Base-by-base conservation (phyloP, 2,888 invertebrate genomes). In the Agonopterix heracliana region DNA sequence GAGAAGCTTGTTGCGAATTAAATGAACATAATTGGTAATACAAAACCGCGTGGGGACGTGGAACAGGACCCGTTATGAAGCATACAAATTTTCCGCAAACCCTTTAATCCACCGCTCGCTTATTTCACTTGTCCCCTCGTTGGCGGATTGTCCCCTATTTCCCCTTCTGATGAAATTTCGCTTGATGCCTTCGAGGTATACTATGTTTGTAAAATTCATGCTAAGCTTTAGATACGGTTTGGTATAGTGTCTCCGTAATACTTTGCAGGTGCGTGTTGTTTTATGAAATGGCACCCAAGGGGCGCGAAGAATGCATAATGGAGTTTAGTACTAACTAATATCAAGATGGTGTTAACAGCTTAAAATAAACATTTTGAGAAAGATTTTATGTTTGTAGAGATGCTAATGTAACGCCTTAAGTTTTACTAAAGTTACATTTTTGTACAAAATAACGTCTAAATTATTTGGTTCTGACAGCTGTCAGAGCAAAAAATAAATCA, bases 91-190 rank as follows among this genome's bases (percentile, higher is more conserved):
- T 76, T 77, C 81, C 76, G 52, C 79, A 81, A 87, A 86, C 86
- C 87, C 87, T 86, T 87, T 87, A 87, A 85, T 83, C 84, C 77
- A 57, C 68, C 68, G 78, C 78, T 74, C 78, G 78, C 78, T 85
- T 85, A 83, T 86, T 85, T 87, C 87, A 85, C 86, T 86, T 83
- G 83, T 71, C 78, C 87, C 87, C 85, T 81, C 79, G 73, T 78
- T 76, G 70, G 61, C 66, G 70, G 64, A 78, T 75, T 72, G 68
- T 68, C 74, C 74, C 71, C 59, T 55, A 54, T 54, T 53, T 40
- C 66, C 65, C 61, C 71, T 63, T 64, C 73, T 82, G 78, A 83
- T 84, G 79, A 84, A 83, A 86, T 85, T 84, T 81, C 54, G 72
- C 66, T 41, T 62, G 61, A 72, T 72, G 73, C 73, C 73, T 78